Base-by-base conservation (phyloP, 2,113 vertebrate genomes). In the Pedetes capensis region DNA sequence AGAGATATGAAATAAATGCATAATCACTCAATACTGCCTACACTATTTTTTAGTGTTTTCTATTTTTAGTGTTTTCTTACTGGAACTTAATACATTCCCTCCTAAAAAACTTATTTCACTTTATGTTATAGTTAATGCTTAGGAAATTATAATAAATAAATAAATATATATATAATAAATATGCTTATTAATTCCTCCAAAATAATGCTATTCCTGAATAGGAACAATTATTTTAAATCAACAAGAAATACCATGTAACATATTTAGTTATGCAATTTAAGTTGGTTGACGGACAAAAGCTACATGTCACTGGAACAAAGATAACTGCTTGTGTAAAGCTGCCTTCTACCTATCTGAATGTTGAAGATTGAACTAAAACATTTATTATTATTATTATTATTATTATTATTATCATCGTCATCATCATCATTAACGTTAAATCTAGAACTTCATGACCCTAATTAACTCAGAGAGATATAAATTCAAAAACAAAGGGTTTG, bases 191-290 rank as follows among this genome's bases (percentile, higher is more conserved):
- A 72, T 17, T 25, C 63, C 68, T 85, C 53, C 32, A 72, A 89
- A 97, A 44, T 64, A 83, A 68, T 14, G 68, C 47, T 87, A 66
- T 74, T 92, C 92, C 23, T 84, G 37, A 95, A 59, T 39, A 86
- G 37, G 71, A 86, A 63, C 11, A 87, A 69, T 51, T 47, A 82
- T 82, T 94, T 89, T 91, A 72, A 91, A 59, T 86, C 34, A 55
- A 4, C 32, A 66, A 81, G 37, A 92, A 55, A 92, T 47, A 44
- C 7, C 14, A 44, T 39, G 20, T 53, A 71, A 37, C 37, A 12
- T 6, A 66, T 49, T 51, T 76, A 69, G 74, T 72, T 82, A 61
- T 86, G 8, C 20, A 83, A 7, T 23, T 4, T 27, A 63, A 78
- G 17, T 11, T 89, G 23, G n/a, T 55, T 92, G 49, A 68, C 37